A percentile compares a stretch with the other conserved stretches of the same genome.
Conservation (phyloP, 2,888 invertebrate genomes). For the Hoplodrina ambigua region DNA sequence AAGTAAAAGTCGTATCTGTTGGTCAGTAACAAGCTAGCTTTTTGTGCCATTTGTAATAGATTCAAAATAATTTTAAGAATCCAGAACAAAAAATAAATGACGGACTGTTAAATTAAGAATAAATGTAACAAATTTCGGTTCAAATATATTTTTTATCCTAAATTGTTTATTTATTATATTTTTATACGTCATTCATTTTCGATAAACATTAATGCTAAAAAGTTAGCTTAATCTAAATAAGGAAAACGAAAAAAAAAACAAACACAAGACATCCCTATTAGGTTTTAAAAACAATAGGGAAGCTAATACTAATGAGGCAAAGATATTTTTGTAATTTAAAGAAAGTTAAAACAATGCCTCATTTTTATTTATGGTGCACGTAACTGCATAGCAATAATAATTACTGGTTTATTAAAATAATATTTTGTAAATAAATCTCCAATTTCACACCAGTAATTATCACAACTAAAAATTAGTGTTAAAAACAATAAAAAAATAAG, state of each 20-base stretch:
- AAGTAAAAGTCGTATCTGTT: slow-evolving; percentile 52
- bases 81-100: slow-evolving; percentile 61
- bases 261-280: slow-evolving; percentile 74
- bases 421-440: background rate
- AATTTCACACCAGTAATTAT: slow-evolving; percentile 68
- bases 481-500: slow-evolving; percentile 84
- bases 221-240: slow-evolving; percentile 78
- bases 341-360: slow-evolving; percentile 45
- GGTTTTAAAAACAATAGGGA: slow-evolving; percentile 69
- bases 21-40: slow-evolving; percentile 62
- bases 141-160: no score
- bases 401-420: slow-evolving; percentile 59
- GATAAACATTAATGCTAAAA: slow-evolving; percentile 68
- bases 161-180: background rate
- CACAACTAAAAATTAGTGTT: slow-evolving; percentile 78
- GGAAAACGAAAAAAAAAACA: slow-evolving; percentile 74
- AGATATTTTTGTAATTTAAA: slow-evolving; percentile 13
- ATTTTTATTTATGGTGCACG: slow-evolving; percentile 68
- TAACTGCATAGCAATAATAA: slow-evolving; percentile 69
- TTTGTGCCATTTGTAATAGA: slow-evolving; percentile 57
- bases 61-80: slow-evolving; percentile 45
- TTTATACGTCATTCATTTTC: slow-evolving; percentile 56
- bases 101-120: slow-evolving; percentile 12
- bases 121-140: background rate
- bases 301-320: slow-evolving; percentile 71